Percentiles rank a stretch among this genome's conserved stretches.
Evolutionary conservation across 2,113 vertebrate species (phyloP).

Genomic region (Ginglymostoma cirratum): DNA sequence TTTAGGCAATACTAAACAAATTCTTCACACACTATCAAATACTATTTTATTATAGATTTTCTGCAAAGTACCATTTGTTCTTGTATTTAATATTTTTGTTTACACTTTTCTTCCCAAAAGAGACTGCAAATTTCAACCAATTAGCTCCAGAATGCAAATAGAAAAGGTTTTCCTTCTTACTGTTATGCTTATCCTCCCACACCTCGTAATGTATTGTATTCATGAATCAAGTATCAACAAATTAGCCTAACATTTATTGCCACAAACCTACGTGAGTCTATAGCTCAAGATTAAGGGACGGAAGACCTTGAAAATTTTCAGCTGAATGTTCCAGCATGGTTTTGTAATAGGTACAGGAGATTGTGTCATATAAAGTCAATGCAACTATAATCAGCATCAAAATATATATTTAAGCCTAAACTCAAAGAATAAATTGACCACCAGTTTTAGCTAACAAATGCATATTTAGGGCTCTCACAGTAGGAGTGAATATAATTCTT

Average conservation of each 20-base stretch:
- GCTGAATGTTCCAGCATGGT: not conserved
- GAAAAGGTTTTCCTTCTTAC: not conserved
- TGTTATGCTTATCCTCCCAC: not conserved
- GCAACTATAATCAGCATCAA: not conserved
- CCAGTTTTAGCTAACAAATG: not conserved
- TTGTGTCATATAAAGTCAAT: not conserved
- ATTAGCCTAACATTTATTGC: not conserved
- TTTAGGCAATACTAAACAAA: not conserved
- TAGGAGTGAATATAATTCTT: not conserved
- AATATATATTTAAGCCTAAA: not conserved
- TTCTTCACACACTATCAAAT: not conserved
- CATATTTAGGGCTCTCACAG: not conserved
- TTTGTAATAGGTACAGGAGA: not conserved
- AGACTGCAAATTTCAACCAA: not conserved
- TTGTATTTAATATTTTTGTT: not conserved
- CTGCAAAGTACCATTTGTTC: not conserved
- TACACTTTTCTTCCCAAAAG: not conserved
- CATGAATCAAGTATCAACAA: not conserved
- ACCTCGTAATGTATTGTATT: too few species aligned
- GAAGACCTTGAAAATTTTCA: not conserved
- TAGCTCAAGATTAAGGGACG: not conserved
- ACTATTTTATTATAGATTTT: not conserved
- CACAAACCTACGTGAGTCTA: not conserved
- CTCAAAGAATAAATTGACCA: not conserved
- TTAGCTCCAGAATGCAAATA: not conserved